Evolutionary conservation across 1,140 invertebrate genomes (phyloP).

Genomic region (Vanessa atalanta): DNA sequence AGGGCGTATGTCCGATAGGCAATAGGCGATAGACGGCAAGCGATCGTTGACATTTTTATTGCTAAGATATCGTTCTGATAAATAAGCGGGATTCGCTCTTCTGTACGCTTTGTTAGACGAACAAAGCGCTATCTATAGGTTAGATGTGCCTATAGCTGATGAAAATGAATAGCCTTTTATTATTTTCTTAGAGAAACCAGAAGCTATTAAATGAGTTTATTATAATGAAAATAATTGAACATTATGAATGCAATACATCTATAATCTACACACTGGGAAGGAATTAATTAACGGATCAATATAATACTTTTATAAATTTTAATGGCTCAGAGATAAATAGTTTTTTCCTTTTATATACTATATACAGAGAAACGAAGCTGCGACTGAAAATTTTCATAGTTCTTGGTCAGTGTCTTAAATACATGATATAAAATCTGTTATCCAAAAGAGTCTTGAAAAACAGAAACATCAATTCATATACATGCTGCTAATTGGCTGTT

Average conservation of each 20-base stretch:
- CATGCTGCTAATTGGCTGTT: constrained; percentile 34
- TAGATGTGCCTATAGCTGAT: constrained; percentile 17
- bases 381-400: not conserved
- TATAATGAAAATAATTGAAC: not conserved
- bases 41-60: constrained; percentile 35
- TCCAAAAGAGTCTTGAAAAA: constrained; percentile 14
- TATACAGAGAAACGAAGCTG: too few relatives aligned
- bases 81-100: constrained; percentile 18
- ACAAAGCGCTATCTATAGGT: constrained; percentile 22
- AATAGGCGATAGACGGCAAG: constrained; percentile 17
- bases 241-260: not conserved
- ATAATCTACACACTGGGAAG: too few relatives aligned
- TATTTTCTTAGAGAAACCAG: not conserved
- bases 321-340: too few relatives aligned
- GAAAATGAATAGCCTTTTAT: constrained; percentile 18
- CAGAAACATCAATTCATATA: constrained; percentile 20
- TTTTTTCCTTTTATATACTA: too few relatives aligned
- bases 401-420: not conserved
- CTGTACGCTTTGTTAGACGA: constrained; percentile 27
- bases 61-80: constrained; percentile 33
- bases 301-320: too few relatives aligned
- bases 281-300: too few relatives aligned
- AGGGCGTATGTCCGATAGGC: constrained; percentile 21
- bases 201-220: not conserved
- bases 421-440: constrained; percentile 1